phyloP scores from a whole-genome alignment of 2,888 invertebrate genomes.

The Flabesymbios commensalis region DNA sequence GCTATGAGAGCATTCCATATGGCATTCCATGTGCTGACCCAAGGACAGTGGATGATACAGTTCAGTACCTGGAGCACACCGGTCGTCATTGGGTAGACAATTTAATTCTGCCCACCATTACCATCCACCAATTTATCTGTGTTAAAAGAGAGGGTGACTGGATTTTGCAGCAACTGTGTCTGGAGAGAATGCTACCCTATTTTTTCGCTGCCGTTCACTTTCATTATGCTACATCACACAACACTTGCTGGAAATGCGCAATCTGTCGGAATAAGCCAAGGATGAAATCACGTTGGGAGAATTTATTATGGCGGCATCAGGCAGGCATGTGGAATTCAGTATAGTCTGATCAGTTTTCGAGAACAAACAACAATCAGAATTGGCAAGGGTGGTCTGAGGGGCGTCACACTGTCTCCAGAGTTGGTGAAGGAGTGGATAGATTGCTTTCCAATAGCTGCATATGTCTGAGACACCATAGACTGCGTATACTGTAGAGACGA shows the following conservation, averaged over 20 bases:
- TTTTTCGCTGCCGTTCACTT: constrained; percentile 2
- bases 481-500: too few species aligned
- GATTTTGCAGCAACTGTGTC: constrained; percentile 9
- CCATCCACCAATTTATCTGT: constrained; percentile 1
- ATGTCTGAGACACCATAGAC: background rate
- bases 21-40: constrained; percentile 1
- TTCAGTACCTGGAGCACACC: constrained; percentile 4
- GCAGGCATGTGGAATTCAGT: constrained; percentile 14
- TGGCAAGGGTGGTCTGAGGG: constrained; percentile 25
- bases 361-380: constrained; percentile 44
- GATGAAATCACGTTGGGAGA: background rate
- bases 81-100: constrained; percentile 7
- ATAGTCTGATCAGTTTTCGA: constrained; percentile 45
- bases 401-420: background rate
- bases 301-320: constrained; percentile 9
- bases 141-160: constrained; percentile 19
- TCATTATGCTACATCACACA: constrained; percentile 9
- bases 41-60: background rate
- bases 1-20: constrained; percentile 16
- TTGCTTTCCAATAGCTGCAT: background rate
- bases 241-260: constrained; percentile 7
- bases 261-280: background rate
- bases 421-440: background rate
- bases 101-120: background rate
- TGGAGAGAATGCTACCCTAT: constrained; percentile 12